These are phyloP conservation scores for Rosalia funebris DNA, from an alignment of 2,888 invertebrate species.

Conservation along the genomic window DNA sequence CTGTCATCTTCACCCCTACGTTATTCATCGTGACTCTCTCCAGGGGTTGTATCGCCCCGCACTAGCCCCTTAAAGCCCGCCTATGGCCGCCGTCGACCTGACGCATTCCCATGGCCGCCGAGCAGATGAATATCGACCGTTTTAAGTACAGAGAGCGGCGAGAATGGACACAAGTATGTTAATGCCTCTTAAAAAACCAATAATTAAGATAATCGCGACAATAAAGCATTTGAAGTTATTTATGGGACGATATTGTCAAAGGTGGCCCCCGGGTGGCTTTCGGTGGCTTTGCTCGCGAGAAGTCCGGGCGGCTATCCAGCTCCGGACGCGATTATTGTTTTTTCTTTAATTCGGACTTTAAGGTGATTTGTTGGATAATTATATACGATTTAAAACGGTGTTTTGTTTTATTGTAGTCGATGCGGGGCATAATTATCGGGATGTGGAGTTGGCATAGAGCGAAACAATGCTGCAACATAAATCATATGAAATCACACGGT, in stretches of 20 bases:
- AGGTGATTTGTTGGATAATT: conserved; percentile 53
- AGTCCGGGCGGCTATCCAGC: conserved; percentile 24
- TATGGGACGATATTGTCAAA: conserved; percentile 61
- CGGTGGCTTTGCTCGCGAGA: conserved; percentile 49
- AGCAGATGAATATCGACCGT: conserved; percentile 37
- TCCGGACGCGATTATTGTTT: conserved; percentile 39
- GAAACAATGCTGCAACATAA: conserved; percentile 41
- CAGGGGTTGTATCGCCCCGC: too few species aligned
- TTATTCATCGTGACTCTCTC: too few species aligned
- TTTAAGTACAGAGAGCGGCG: conserved; percentile 45
- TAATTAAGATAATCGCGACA: conserved; percentile 62
- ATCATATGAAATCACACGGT: conserved; percentile 31
- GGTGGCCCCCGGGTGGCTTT: conserved; percentile 48
- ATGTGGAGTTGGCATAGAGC: conserved; percentile 21
- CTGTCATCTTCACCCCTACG: too few species aligned
- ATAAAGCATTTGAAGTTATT: conserved; percentile 60
- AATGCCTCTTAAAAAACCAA: conserved; percentile 58
- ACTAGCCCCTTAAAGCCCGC: too few species aligned
- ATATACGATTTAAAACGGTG: conserved; percentile 49
- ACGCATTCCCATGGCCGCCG: conserved; percentile 12
- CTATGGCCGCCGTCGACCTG: too few species aligned
- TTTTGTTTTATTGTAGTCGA: conserved; percentile 50
- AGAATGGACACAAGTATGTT: conserved; percentile 53
- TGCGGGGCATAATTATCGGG: conserved; percentile 42
- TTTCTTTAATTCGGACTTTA: conserved; percentile 41